phyloP scores from a whole-genome alignment of 2,888 invertebrate genomes.

The Portevinia maculata region DNA sequence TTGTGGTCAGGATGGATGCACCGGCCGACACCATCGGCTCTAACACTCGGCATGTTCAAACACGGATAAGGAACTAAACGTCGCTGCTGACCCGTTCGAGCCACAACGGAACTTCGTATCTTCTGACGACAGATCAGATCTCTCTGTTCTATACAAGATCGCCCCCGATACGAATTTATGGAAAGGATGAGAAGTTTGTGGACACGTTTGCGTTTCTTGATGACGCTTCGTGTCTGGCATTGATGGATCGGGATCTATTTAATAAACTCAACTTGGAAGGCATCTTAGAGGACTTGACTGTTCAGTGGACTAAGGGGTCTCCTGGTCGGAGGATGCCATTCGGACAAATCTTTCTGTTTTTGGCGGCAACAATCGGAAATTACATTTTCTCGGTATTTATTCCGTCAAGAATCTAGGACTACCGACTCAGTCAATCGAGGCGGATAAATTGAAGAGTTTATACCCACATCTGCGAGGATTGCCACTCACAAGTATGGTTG shows the following conservation, averaged over 20 bases:
- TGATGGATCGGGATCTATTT: not conserved
- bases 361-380: not conserved
- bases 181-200: not conserved
- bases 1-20: slow-evolving; percentile 13
- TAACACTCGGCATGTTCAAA: not conserved
- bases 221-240: slow-evolving; percentile 4
- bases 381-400: too few relatives aligned
- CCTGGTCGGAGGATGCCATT: too few relatives aligned
- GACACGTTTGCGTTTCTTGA: slow-evolving; percentile 26
- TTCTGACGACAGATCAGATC: not conserved
- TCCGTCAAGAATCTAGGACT: not conserved
- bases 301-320: too few relatives aligned
- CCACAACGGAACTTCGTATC: not conserved
- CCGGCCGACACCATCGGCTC: slow-evolving; percentile 7
- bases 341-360: too few relatives aligned
- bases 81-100: not conserved
- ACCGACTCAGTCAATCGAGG: not conserved
- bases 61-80: not conserved
- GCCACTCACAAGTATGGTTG: not conserved
- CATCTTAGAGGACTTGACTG: too few relatives aligned
- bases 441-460: not conserved
- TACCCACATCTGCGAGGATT: not conserved
- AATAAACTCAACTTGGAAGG: too few relatives aligned
- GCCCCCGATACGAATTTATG: too few relatives aligned
- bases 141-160: not conserved